A percentile compares a stretch with the other conserved stretches of the same genome.
phyloP scores from a whole-genome alignment of 53 echinoderm and acorn worm genomes.

The Temnopleurus reevesii region DNA sequence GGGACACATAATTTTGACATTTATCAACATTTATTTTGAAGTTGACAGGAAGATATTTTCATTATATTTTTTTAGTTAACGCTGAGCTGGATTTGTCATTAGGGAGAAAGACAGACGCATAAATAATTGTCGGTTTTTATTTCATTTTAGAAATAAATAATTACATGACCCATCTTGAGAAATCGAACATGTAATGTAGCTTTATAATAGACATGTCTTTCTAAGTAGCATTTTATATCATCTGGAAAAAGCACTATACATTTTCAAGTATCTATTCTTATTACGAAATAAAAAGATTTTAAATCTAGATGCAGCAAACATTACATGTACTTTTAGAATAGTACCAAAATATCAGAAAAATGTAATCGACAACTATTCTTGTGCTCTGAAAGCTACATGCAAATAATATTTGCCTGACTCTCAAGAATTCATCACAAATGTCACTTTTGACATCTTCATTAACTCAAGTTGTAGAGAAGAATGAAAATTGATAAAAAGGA shows the following conservation, averaged over 20 bases:
- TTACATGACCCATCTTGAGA: too few species aligned
- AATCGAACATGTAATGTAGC: too few species aligned
- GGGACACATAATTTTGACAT: background rate
- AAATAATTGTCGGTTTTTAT: background rate
- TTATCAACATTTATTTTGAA: background rate
- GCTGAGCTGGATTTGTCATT: too few species aligned
- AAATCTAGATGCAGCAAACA: too few species aligned
- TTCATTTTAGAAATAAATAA: background rate
- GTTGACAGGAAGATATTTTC: background rate
- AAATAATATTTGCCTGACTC: background rate
- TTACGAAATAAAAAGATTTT: background rate
- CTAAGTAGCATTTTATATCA: too few species aligned
- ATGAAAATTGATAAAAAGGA: background rate
- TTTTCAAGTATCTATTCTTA: too few species aligned
- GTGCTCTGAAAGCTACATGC: background rate
- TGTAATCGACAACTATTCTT: background rate
- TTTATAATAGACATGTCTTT: too few species aligned
- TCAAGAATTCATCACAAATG: background rate
- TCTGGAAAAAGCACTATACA: too few species aligned
- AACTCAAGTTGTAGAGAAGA: background rate
- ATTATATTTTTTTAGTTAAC: background rate
- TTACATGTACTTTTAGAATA: too few species aligned
- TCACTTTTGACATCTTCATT: conserved; percentile 2
- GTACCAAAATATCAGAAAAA: background rate
- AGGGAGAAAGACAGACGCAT: background rate